phyloP scores from a whole-genome alignment of 2,113 vertebrate genomes.

The Tetrao urogallus region DNA sequence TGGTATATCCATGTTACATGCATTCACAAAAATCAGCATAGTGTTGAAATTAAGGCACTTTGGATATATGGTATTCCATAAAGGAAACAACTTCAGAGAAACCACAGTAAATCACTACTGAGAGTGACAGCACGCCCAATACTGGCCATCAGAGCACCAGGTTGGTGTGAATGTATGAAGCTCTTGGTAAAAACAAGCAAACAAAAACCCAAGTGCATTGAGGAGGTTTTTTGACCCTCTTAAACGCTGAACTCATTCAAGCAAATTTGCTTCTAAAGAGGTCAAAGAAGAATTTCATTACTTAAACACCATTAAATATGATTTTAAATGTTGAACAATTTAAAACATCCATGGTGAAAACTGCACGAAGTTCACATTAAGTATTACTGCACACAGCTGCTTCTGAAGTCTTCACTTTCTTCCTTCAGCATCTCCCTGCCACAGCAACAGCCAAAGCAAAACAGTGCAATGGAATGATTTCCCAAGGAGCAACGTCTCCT shows the following conservation, averaged over 20 bases:
- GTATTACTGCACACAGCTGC: not conserved
- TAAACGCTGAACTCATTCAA: not conserved
- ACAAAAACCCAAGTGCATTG: not conserved
- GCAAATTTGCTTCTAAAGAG: not conserved
- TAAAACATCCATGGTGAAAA: not conserved
- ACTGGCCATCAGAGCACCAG: not conserved
- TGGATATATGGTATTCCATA: not conserved
- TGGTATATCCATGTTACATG: not conserved
- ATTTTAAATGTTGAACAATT: not conserved
- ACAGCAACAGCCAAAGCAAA: not conserved
- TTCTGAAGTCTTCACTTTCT: not conserved
- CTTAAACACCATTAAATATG: not conserved
- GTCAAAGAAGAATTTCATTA: not conserved
- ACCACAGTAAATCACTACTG: not conserved
- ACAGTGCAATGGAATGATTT: not conserved
- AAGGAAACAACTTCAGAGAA: not conserved
- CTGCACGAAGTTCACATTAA: not conserved
- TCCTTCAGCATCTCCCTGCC: not conserved
- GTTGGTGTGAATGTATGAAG: not conserved
- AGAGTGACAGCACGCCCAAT: not conserved
- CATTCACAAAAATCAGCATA: not conserved
- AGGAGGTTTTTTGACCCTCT: not conserved
- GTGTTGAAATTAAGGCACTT: slow-evolving; percentile 61
- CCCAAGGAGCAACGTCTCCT: not conserved
- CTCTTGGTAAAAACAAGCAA: not conserved